Conservation (phyloP, 1,140 invertebrate species). For the Pemphigus obesinymphae region DNA sequence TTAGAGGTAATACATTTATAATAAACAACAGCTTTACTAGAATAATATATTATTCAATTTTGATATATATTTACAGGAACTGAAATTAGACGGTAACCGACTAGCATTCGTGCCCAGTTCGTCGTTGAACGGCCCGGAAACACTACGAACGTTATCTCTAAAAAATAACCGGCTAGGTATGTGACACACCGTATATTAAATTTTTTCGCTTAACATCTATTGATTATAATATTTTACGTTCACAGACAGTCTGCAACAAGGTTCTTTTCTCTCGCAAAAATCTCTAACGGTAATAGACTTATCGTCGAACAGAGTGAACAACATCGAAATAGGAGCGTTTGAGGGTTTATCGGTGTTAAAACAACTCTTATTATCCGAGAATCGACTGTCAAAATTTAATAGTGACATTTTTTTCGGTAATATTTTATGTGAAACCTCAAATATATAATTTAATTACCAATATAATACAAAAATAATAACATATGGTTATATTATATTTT, state of each 20-base stretch:
- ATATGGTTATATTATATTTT: background rate
- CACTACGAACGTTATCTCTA: slow-evolving; percentile 66
- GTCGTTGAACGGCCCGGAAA: slow-evolving; percentile 71
- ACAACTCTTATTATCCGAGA: slow-evolving; percentile 67
- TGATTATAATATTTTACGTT: slow-evolving; percentile 46
- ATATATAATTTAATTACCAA: background rate
- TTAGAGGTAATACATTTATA: slow-evolving; percentile 59
- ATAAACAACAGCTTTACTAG: background rate
- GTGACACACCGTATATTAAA: too few relatives aligned
- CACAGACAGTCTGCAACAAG: slow-evolving; percentile 61
- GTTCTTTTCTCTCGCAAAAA: slow-evolving; percentile 61
- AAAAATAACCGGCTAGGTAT: slow-evolving; percentile 76
- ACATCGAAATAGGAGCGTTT: slow-evolving; percentile 70
- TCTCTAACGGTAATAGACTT: slow-evolving; percentile 68
- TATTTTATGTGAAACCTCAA: background rate
- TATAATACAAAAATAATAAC: too few relatives aligned
- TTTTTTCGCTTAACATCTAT: background rate
- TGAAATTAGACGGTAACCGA: slow-evolving; percentile 74
- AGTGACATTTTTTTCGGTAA: slow-evolving; percentile 71
- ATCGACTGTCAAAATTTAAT: slow-evolving; percentile 70
- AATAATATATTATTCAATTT: background rate
- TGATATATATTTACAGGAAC: slow-evolving; percentile 58
- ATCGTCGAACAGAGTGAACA: slow-evolving; percentile 67
- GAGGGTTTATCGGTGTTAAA: slow-evolving; percentile 61
- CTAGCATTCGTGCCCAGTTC: slow-evolving; percentile 66